Conservation (phyloP, 2,113 vertebrate species). For the Brachirus orientalis region DNA sequence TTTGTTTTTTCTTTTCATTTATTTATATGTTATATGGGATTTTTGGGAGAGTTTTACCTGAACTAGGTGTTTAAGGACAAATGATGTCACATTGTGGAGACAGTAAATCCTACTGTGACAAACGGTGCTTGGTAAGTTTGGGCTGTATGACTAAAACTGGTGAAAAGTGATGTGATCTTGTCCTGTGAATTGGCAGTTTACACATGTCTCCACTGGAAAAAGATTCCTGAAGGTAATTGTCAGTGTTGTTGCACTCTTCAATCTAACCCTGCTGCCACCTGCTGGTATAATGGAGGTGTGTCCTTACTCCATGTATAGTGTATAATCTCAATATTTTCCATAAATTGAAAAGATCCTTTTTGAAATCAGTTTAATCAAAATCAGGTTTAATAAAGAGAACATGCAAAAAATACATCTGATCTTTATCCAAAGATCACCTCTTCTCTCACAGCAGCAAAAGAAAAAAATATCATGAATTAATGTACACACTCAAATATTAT, state of each 20-base stretch:
- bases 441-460: conserved; percentile 27
- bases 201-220: too few species aligned
- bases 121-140: too few species aligned
- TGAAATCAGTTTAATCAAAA: conserved; percentile 34
- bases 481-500: conserved; percentile 37
- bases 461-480: conserved; percentile 9
- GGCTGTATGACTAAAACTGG: too few species aligned
- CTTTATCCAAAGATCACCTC: background rate
- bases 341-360: conserved; percentile 39
- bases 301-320: too few species aligned
- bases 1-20: too few species aligned
- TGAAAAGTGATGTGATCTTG: too few species aligned
- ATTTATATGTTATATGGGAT: too few species aligned
- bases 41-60: too few species aligned
- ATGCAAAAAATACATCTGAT: conserved; percentile 57
- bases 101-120: too few species aligned
- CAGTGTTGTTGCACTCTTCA: conserved; percentile 4
- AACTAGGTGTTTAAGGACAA: too few species aligned
- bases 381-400: conserved; percentile 53
- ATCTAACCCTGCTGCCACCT: conserved; percentile 60
- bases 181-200: too few species aligned
- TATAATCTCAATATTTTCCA: conserved; percentile 8
- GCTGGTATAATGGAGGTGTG: background rate
- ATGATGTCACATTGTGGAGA: too few species aligned
- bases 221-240: background rate